A percentile compares a stretch with the other conserved stretches of the same genome.
Conservation (phyloP, 2,888 invertebrate genomes). For the Sesia apiformis region DNA sequence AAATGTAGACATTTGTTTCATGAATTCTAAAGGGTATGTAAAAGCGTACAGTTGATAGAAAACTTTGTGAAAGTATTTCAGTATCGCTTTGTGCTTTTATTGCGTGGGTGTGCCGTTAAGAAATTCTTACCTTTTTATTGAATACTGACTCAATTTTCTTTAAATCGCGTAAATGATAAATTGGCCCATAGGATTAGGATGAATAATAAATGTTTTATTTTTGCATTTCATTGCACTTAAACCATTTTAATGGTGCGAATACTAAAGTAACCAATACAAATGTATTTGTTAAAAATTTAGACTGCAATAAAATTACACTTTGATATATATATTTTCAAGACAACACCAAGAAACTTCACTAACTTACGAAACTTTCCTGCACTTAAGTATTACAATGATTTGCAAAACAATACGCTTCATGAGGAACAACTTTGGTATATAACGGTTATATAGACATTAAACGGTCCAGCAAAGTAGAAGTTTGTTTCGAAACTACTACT, state of each 20-base stretch:
- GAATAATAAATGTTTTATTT: too few species aligned
- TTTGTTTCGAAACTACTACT: slow-evolving; percentile 33
- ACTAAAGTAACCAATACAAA: too few species aligned
- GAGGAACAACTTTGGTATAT: slow-evolving; percentile 13
- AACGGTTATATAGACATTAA: slow-evolving; percentile 5
- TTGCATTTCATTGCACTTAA: too few species aligned
- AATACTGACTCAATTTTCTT: too few species aligned
- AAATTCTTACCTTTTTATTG: neutral
- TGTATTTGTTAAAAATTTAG: too few species aligned
- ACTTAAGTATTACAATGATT: slow-evolving; percentile 11
- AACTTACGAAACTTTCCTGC: neutral
- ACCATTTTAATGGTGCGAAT: too few species aligned
- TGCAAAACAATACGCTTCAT: slow-evolving; percentile 18
- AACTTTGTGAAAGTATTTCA: neutral
- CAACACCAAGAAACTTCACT: too few species aligned
- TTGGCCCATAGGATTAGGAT: too few species aligned
- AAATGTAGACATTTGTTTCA: neutral
- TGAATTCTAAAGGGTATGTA: neutral
- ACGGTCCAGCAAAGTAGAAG: slow-evolving; percentile 26
- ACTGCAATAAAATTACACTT: too few species aligned
- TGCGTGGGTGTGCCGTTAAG: neutral
- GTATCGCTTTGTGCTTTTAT: neutral
- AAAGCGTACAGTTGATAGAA: neutral
- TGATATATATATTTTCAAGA: too few species aligned
- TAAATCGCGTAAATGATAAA: too few species aligned